Percentiles rank a stretch among this genome's conserved stretches.
phyloP scores from a whole-genome alignment of 1,140 invertebrate genomes.

The Brachionus manjavacas region DNA sequence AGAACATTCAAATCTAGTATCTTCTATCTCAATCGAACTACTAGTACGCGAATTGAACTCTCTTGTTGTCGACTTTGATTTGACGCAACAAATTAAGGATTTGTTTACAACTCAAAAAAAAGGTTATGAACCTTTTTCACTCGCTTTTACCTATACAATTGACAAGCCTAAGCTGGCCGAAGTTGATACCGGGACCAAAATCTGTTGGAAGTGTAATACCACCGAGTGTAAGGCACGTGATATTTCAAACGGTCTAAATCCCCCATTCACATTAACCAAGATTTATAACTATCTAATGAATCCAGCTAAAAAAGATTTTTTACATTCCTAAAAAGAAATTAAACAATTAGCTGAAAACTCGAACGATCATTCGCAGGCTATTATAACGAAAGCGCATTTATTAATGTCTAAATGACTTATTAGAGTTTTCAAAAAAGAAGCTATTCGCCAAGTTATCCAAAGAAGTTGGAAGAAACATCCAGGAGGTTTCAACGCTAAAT shows the following conservation, averaged over 20 bases:
- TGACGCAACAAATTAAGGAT: background rate
- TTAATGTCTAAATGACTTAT: background rate
- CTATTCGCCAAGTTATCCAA: background rate
- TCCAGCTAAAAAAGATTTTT: background rate
- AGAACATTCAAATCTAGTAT: too few relatives aligned
- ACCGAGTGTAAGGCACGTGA: background rate
- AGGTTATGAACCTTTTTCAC: background rate
- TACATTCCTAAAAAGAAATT: background rate
- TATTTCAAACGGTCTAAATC: slow-evolving; percentile 8
- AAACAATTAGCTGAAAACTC: background rate
- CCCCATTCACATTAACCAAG: background rate
- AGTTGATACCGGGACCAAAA: background rate
- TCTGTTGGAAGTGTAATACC: background rate
- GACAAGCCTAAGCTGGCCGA: background rate
- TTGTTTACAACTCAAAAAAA: background rate
- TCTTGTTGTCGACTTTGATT: too few relatives aligned
- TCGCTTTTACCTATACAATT: background rate
- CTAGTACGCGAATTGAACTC: too few relatives aligned
- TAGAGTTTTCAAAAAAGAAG: background rate
- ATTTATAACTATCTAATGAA: background rate
- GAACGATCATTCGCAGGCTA: background rate
- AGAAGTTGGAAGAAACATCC: background rate
- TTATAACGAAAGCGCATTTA: background rate
- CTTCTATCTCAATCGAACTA: too few relatives aligned
- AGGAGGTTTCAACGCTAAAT: too few relatives aligned